Conservation (phyloP, 2,113 vertebrate genomes). For the Gracilinanus agilis region DNA sequence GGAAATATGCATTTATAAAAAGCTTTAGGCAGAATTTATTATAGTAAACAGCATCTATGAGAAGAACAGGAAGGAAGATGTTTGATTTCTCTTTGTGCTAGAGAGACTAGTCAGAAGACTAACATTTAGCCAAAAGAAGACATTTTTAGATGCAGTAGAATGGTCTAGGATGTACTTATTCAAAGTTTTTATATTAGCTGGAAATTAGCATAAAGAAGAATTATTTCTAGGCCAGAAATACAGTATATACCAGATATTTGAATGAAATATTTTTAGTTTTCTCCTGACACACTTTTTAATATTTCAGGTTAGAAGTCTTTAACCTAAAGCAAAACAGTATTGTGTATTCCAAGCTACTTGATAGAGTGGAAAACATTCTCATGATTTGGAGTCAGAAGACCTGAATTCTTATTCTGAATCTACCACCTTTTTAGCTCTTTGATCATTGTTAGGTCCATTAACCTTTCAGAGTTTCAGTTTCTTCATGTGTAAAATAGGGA, state of each 20-base stretch:
- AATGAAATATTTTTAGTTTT: not conserved
- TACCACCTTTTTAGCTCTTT: not conserved
- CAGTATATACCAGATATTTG: not conserved
- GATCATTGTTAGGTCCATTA: not conserved
- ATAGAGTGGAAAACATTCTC: not conserved
- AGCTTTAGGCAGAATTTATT: slow-evolving; percentile 1
- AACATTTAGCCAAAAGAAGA: slow-evolving; percentile 23
- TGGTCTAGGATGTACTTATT: slow-evolving; percentile 44
- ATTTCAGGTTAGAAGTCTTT: not conserved
- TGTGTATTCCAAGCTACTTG: not conserved
- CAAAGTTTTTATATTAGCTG: slow-evolving; percentile 39
- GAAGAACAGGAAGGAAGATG: not conserved
- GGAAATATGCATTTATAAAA: not conserved
- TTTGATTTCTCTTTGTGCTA: slow-evolving; percentile 1
- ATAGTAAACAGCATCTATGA: not conserved
- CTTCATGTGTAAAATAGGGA: not conserved
- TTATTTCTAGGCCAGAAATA: not conserved
- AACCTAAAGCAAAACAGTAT: not conserved
- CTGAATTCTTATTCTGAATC: not conserved
- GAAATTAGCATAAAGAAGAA: slow-evolving; percentile 12
- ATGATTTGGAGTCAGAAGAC: not conserved
- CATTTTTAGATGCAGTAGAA: not conserved
- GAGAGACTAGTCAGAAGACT: slow-evolving; percentile 39
- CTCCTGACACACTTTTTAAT: slow-evolving; percentile 12
- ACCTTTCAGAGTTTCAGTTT: not conserved